phyloP scores from a whole-genome alignment of 1,140 invertebrate species.

The Tetramorium parvispinum region DNA sequence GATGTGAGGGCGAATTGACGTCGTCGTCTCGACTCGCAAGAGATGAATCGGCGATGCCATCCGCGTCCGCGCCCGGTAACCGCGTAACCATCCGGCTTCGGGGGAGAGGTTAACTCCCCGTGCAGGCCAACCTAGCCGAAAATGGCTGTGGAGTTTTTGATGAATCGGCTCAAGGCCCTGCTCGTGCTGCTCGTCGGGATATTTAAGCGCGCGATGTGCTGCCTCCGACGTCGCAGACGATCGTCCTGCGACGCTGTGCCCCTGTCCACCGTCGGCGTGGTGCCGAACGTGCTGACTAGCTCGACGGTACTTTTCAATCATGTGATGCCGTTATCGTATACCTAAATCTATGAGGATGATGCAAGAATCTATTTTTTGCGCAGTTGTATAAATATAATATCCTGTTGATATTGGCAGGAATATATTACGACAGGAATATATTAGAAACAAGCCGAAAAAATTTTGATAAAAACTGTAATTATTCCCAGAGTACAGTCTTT shows the following conservation, averaged over 20 bases:
- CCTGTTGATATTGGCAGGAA: not conserved
- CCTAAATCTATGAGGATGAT: not conserved
- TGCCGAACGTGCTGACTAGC: slow-evolving; percentile 81
- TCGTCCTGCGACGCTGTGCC: slow-evolving; percentile 85
- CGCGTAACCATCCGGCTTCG: not conserved
- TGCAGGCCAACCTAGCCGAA: not conserved
- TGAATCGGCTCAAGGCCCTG: slow-evolving; percentile 85
- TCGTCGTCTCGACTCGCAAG: not conserved
- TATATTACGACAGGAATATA: not conserved
- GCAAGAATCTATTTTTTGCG: not conserved
- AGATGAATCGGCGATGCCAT: slow-evolving; percentile 46
- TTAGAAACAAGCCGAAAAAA: not conserved
- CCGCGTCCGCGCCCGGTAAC: not conserved
- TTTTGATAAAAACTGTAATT: not conserved
- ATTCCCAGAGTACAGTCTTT: not conserved
- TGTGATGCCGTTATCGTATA: not conserved
- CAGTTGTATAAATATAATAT: not conserved
- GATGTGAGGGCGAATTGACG: not conserved
- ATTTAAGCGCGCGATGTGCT: slow-evolving; percentile 86
- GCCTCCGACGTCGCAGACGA: slow-evolving; percentile 85
- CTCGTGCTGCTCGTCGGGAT: slow-evolving; percentile 84
- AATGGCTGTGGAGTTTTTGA: slow-evolving; percentile 82
- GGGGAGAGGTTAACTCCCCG: slow-evolving; percentile 57
- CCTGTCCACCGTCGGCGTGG: slow-evolving; percentile 85
- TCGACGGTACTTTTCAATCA: slow-evolving; percentile 52